Conservation (phyloP, 2,113 vertebrate genomes). For the Heteronetta atricapilla region DNA sequence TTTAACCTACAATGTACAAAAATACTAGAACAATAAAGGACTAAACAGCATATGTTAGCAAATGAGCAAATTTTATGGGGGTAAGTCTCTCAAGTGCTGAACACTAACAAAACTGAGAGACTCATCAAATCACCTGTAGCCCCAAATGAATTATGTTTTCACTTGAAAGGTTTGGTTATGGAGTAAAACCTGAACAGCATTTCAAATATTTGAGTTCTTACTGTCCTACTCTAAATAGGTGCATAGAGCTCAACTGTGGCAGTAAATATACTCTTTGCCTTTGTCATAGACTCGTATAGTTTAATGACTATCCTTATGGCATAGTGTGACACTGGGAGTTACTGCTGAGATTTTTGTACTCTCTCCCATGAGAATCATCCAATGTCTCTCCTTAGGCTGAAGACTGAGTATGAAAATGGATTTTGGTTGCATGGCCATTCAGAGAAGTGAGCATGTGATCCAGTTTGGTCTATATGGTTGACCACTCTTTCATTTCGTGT, state of each 20-base stretch:
- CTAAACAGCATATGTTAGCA: not conserved
- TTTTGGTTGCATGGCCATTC: not conserved
- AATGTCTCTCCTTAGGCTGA: not conserved
- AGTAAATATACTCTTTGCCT: not conserved
- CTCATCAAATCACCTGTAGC: not conserved
- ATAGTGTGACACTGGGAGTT: not conserved
- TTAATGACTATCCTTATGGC: not conserved
- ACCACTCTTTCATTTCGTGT: not conserved
- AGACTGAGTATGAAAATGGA: not conserved
- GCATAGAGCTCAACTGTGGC: not conserved
- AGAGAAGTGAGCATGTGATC: not conserved
- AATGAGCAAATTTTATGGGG: not conserved
- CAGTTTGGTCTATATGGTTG: not conserved
- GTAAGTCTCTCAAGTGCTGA: not conserved
- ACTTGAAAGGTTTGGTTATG: not conserved
- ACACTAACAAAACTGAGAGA: not conserved
- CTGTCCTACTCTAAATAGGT: not conserved
- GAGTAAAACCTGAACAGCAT: not conserved
- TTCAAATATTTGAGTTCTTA: not conserved
- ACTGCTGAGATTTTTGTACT: not conserved
- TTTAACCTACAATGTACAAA: not conserved
- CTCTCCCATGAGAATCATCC: not conserved
- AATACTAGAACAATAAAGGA: not conserved
- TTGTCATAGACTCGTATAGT: not conserved
- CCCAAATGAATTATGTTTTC: not conserved